A percentile compares a stretch with the other conserved stretches of the same genome.
phyloP scores from a whole-genome alignment of 2,113 vertebrate species.

The Hypanus sabinus region DNA sequence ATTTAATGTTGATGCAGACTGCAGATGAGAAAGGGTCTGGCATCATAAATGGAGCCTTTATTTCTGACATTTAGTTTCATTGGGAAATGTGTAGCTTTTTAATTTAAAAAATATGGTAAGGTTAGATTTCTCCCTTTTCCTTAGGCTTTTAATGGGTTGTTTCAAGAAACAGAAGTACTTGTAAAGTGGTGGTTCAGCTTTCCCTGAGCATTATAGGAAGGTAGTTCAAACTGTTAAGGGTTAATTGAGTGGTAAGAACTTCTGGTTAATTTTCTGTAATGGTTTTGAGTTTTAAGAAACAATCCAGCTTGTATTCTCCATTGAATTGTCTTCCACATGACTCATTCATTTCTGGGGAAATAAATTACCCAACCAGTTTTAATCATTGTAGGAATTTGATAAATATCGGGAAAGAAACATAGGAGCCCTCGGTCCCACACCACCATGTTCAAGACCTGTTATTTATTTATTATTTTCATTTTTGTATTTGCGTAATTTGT shows the following conservation, averaged over 20 bases:
- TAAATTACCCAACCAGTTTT: neutral
- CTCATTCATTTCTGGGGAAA: neutral
- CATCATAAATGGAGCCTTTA: neutral
- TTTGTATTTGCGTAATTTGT: too few species aligned
- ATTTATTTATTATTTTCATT: too few species aligned
- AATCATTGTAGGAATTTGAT: neutral
- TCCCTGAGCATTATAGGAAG: neutral
- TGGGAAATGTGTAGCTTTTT: neutral
- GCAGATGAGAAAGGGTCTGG: neutral
- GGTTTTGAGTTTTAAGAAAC: neutral
- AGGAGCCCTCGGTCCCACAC: too few species aligned
- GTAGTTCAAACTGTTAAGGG: neutral
- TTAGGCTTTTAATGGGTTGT: neutral
- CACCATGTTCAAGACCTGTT: too few species aligned
- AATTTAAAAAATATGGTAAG: neutral
- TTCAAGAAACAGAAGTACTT: neutral
- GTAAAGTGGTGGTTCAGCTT: neutral
- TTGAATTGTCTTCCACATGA: neutral
- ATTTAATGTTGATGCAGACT: neutral
- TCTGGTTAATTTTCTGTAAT: neutral
- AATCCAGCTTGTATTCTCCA: neutral
- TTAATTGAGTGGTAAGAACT: neutral
- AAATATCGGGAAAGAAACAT: neutral
- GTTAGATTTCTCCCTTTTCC: neutral
- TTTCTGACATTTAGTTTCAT: neutral